Evolutionary conservation across 35 echinoderm and acorn worm species (phyloP).

Genomic region (Acanthaster planci): DNA sequence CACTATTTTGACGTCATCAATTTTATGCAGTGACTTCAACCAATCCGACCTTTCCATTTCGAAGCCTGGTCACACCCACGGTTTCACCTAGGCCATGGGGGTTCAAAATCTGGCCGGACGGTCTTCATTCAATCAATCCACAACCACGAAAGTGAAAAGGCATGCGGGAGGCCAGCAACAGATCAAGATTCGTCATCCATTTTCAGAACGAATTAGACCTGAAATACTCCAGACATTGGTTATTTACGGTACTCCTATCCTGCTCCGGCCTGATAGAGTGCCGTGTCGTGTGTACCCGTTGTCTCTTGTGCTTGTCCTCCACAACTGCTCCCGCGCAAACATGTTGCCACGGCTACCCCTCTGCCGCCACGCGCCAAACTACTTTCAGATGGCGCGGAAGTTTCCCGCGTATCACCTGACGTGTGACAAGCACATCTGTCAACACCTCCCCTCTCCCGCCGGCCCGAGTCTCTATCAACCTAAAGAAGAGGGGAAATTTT

Average conservation of each 20-base stretch:
- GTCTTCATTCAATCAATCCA: constrained; percentile 10
- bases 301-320: not conserved
- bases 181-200: constrained; percentile 10
- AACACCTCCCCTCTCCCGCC: constrained; percentile 31
- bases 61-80: no score
- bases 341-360: not conserved
- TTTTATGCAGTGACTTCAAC: no score
- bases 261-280: not conserved
- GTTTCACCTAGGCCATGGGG: no score
- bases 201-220: constrained; percentile 19
- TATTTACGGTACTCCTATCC: not conserved
- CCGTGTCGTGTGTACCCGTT: not conserved
- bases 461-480: not conserved
- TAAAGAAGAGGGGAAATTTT: not conserved
- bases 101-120: not conserved
- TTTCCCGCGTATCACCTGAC: constrained; percentile 22
- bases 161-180: not conserved
- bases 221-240: constrained; percentile 3
- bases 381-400: constrained; percentile 28
- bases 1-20: no score
- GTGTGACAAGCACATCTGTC: constrained; percentile 28
- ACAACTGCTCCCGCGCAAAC: not conserved
- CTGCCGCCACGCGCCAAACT: constrained; percentile 5
- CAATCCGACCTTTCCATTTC: no score
- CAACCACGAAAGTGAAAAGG: not conserved